Conservation (phyloP, 92 coral and sea anemone species). For the Phenganax stokvisi region DNA sequence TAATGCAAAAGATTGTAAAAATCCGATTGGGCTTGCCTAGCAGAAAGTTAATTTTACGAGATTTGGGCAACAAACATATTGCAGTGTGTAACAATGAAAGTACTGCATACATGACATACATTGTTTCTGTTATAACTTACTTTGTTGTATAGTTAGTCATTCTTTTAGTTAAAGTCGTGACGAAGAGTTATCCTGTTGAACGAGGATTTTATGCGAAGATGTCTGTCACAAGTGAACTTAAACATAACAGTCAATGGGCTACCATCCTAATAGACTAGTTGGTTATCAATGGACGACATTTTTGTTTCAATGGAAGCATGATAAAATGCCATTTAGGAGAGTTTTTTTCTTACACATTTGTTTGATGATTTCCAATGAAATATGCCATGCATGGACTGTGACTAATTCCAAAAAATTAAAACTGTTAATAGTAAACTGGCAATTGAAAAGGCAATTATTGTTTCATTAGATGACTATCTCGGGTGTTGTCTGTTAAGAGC, state of each 20-base stretch:
- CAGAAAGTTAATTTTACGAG: not conserved
- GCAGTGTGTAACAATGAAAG: not conserved
- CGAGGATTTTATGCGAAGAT: no score
- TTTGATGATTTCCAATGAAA: no score
- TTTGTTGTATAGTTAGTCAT: no score
- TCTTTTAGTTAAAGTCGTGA: no score
- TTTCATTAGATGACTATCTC: not conserved
- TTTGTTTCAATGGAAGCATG: no score
- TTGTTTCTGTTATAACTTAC: no score
- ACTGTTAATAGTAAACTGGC: not conserved
- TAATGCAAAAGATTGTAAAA: slow-evolving; percentile 5
- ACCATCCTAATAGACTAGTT: not conserved
- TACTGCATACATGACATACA: not conserved
- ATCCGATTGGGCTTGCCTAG: not conserved
- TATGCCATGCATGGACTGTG: no score
- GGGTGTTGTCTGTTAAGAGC: not conserved
- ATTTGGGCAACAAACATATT: not conserved
- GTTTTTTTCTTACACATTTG: no score
- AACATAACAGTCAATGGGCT: not conserved
- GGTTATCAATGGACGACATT: not conserved
- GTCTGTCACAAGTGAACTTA: no score
- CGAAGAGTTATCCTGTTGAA: no score
- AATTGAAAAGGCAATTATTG: not conserved
- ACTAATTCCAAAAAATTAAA: no score
- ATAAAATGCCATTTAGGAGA: no score